phyloP scores from a whole-genome alignment of 2,113 vertebrate species.

The Piaya cayana region DNA sequence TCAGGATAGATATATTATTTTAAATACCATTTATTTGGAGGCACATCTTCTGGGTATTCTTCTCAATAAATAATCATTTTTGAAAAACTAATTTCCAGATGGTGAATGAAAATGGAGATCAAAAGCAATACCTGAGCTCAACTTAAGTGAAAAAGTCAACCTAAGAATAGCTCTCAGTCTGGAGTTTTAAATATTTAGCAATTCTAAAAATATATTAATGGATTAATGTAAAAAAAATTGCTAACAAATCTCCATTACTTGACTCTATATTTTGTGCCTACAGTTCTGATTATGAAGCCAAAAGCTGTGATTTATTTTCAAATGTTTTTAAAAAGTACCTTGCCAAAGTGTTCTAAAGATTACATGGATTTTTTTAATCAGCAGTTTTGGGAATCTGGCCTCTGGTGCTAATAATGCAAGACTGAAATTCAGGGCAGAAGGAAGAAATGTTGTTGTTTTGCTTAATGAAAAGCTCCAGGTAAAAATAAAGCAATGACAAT shows the following conservation, averaged over 20 bases:
- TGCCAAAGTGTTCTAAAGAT: slow-evolving; percentile 10
- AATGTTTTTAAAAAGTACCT: neutral
- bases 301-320: slow-evolving; percentile 25
- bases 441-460: neutral
- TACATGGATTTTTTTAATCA: slow-evolving; percentile 21
- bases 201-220: slow-evolving; percentile 50
- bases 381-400: slow-evolving; percentile 54
- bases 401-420: slow-evolving; percentile 44
- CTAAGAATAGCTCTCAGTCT: slow-evolving; percentile 33
- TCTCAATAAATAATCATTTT: neutral
- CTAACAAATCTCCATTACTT: slow-evolving; percentile 36
- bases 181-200: slow-evolving; percentile 50
- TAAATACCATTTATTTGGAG: neutral
- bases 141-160: slow-evolving; percentile 30
- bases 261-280: neutral
- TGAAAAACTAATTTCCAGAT: slow-evolving; percentile 41
- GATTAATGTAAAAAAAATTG: slow-evolving; percentile 2
- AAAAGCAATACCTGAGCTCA: slow-evolving; percentile 49
- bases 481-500: slow-evolving; percentile 6
- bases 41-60: neutral
- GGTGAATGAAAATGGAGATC: slow-evolving; percentile 36
- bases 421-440: slow-evolving; percentile 33
- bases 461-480: slow-evolving; percentile 23
- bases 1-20: neutral
- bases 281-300: slow-evolving; percentile 35